phyloP scores from a whole-genome alignment of 64 coral and sea anemone genomes.

The Actinia tenebrosa region DNA sequence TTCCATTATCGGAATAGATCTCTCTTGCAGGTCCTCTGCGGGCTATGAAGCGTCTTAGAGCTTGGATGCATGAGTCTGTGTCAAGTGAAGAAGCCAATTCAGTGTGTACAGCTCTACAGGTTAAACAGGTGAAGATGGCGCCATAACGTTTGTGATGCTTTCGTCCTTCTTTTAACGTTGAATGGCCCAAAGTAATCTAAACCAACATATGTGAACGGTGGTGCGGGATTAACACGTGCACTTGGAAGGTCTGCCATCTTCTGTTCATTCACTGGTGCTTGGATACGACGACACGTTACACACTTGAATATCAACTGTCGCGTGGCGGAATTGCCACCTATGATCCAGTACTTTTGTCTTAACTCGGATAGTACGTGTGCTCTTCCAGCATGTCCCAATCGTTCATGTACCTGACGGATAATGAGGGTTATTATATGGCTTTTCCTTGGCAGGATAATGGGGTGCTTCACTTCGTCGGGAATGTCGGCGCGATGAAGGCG shows the following conservation, averaged over 20 bases:
- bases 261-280: neutral
- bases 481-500: constrained; percentile 4
- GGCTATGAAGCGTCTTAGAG: constrained; percentile 9
- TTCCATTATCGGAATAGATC: constrained; percentile 3
- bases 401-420: neutral
- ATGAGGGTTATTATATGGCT: constrained; percentile 1
- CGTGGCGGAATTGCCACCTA: neutral
- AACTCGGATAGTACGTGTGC: neutral
- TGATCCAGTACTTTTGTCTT: neutral
- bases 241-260: constrained; percentile 1
- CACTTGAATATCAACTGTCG: neutral
- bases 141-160: constrained; percentile 11
- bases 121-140: constrained; percentile 25
- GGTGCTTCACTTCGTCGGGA: neutral
- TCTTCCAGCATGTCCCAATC: neutral
- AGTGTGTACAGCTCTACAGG: constrained; percentile 22
- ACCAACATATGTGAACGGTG: constrained; percentile 9
- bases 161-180: neutral
- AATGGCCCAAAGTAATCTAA: constrained; percentile 7
- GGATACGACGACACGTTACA: neutral
- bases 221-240: neutral
- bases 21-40: constrained; percentile 12
- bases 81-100: neutral
- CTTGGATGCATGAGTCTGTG: constrained; percentile 5
- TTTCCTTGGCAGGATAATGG: neutral